Conservation (phyloP, 92 coral and sea anemone genomes). For the Umimayanthus kanabou region DNA sequence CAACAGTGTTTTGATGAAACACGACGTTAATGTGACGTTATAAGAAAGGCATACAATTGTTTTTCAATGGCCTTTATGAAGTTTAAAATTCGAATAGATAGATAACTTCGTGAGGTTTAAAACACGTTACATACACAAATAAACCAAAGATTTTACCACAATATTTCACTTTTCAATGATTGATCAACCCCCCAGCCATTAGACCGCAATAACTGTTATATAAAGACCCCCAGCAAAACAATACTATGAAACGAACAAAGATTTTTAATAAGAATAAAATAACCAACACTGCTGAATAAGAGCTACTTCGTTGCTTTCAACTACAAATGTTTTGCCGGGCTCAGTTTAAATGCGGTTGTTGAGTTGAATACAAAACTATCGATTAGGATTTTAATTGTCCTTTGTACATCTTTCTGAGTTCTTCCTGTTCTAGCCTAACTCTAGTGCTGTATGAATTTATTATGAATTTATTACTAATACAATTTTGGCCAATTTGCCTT, state of each 20-base stretch:
- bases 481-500: constrained; percentile 35
- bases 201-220: neutral
- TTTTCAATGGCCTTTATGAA: neutral
- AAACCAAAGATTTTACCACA: neutral
- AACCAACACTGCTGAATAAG: neutral
- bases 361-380: neutral
- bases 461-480: constrained; percentile 22
- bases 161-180: neutral
- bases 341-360: constrained; percentile 2
- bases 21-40: neutral
- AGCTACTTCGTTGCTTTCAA: neutral
- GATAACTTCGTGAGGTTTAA: neutral
- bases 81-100: neutral
- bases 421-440: neutral
- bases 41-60: neutral
- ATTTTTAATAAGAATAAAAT: neutral
- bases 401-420: neutral
- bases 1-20: neutral
- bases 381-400: neutral
- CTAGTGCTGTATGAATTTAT: constrained; percentile 5
- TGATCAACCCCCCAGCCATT: neutral
- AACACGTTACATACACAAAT: neutral
- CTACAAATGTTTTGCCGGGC: neutral
- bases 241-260: constrained; percentile 1
- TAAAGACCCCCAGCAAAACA: neutral